Conservation (phyloP, 2,888 invertebrate genomes). For the Phyllotreta cruciferae region DNA sequence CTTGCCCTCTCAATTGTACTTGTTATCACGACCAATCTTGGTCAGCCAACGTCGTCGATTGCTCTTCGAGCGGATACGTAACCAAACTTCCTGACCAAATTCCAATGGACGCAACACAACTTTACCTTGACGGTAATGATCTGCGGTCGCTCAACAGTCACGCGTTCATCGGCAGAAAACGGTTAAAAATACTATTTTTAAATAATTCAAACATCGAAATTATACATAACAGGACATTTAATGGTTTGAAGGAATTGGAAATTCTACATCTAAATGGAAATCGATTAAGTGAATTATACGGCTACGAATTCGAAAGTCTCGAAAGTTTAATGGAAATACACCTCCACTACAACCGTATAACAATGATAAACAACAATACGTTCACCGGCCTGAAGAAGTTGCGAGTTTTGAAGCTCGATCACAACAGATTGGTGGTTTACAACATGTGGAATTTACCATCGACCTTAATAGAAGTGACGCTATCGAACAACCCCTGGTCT, state of each 20-base stretch:
- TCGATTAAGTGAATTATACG: conserved; percentile 71
- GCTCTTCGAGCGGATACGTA: conserved; percentile 73
- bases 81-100: conserved; percentile 79
- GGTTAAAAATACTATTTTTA: conserved; percentile 76
- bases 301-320: conserved; percentile 82
- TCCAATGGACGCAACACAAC: conserved; percentile 90
- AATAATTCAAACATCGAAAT: conserved; percentile 80
- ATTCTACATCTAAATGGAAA: conserved; percentile 80
- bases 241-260: conserved; percentile 80
- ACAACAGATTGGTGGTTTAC: conserved; percentile 73
- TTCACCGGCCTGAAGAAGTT: conserved; percentile 73
- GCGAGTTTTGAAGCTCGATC: conserved; percentile 72
- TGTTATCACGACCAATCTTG: conserved; percentile 90
- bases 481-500: conserved; percentile 80
- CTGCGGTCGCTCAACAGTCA: conserved; percentile 78
- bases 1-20: conserved; percentile 85
- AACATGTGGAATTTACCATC: conserved; percentile 76
- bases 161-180: conserved; percentile 85
- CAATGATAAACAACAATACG: conserved; percentile 73
- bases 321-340: conserved; percentile 75
- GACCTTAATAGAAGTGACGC: conserved; percentile 69
- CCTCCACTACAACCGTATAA: conserved; percentile 77
- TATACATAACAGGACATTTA: conserved; percentile 83
- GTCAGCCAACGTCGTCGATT: conserved; percentile 86
- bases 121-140: conserved; percentile 85